Conservation (phyloP, 2,113 vertebrate species). For the Onychostoma macrolepis region DNA sequence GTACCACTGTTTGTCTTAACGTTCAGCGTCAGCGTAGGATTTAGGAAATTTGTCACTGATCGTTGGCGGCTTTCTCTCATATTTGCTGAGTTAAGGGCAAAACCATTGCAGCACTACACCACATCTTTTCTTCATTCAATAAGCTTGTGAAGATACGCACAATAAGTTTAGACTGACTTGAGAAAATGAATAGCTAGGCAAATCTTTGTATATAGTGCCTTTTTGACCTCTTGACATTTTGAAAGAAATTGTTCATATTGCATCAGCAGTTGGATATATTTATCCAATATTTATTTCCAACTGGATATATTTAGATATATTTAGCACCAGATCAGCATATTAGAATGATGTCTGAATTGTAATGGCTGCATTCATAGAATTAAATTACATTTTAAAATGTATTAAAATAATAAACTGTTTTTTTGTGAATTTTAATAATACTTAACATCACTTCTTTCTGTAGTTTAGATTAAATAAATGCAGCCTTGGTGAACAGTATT, state of each 20-base stretch:
- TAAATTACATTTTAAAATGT: too few relatives aligned
- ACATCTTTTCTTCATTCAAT: conserved; percentile 63
- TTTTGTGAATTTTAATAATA: too few relatives aligned
- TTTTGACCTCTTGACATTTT: neutral
- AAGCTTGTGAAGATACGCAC: conserved; percentile 56
- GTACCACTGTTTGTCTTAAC: conserved; percentile 73
- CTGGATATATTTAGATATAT: too few relatives aligned
- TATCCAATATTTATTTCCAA: neutral
- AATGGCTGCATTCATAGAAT: too few relatives aligned
- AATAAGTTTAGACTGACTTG: conserved; percentile 60
- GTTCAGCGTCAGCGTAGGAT: conserved; percentile 71
- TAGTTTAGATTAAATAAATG: too few relatives aligned
- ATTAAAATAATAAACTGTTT: too few relatives aligned
- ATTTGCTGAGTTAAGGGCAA: conserved; percentile 65
- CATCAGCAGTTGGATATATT: neutral
- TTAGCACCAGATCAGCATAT: neutral
- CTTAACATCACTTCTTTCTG: too few relatives aligned
- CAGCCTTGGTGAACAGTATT: too few relatives aligned
- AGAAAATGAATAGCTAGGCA: neutral
- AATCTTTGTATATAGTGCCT: neutral
- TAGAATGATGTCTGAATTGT: neutral
- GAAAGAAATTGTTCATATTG: neutral
- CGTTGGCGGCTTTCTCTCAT: conserved; percentile 63
- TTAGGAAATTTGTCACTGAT: conserved; percentile 70
- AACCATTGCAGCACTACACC: conserved; percentile 69